phyloP scores from a whole-genome alignment of 2,113 vertebrate genomes.

The Perca fluviatilis region DNA sequence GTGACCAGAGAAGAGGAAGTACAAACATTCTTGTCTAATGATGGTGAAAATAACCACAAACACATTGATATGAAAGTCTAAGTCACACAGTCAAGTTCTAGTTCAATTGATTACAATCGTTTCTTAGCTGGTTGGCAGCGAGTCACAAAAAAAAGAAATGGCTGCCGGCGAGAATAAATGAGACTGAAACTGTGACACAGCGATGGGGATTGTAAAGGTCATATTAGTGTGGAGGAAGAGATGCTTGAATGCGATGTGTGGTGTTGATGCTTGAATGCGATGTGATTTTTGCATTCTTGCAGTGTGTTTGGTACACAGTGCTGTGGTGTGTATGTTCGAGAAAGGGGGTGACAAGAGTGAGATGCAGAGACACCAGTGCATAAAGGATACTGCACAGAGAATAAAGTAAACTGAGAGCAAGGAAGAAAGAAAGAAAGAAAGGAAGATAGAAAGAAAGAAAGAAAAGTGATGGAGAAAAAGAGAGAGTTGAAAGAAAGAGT shows the following conservation, averaged over 20 bases:
- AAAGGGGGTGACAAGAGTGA: conserved; percentile 11
- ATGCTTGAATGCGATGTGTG: conserved; percentile 39
- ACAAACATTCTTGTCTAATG: conserved; percentile 72
- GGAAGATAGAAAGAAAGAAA: conserved; percentile 1
- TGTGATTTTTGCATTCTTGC: conserved; percentile 50
- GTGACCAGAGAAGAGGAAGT: conserved; percentile 62
- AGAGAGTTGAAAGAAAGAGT: conserved; percentile 8
- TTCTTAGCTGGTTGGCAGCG: conserved; percentile 12
- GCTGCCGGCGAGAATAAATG: conserved; percentile 26
- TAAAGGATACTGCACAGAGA: neutral
- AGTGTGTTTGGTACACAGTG: conserved; percentile 26
- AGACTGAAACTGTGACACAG: conserved; percentile 59
- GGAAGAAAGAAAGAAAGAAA: neutral
- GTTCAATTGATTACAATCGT: conserved; percentile 40
- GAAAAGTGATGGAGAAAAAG: neutral
- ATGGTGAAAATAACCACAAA: conserved; percentile 65
- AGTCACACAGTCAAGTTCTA: conserved; percentile 29
- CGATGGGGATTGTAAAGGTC: conserved; percentile 58
- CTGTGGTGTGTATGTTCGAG: conserved; percentile 31
- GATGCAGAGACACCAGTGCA: conserved; percentile 9
- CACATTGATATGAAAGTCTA: conserved; percentile 51
- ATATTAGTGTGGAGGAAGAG: conserved; percentile 46
- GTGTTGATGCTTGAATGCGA: conserved; percentile 31
- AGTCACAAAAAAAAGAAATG: conserved; percentile 10
- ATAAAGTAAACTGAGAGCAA: neutral